Percentiles rank a stretch among this genome's conserved stretches.
Conservation (phyloP, 1,140 invertebrate genomes). For the Hyposmocoma kahamanoa region DNA sequence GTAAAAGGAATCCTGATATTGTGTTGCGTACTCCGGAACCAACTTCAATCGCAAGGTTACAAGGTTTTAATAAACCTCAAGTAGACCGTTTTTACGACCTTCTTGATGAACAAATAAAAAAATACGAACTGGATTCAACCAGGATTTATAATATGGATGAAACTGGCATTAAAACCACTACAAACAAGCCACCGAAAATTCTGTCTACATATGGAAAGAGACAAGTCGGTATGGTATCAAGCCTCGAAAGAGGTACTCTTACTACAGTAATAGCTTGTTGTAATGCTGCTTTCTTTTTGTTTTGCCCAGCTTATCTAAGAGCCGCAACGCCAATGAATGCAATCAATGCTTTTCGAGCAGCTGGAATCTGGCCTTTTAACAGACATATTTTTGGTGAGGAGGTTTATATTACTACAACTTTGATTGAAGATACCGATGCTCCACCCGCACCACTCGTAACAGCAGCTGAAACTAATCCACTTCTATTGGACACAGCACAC, state of each 20-base stretch:
- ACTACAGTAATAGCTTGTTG: too few relatives aligned
- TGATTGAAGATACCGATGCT: conserved; percentile 5
- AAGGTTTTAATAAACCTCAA: too few relatives aligned
- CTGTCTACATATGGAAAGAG: conserved; percentile 28
- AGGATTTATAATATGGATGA: conserved; percentile 46
- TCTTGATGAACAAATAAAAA: conserved; percentile 9
- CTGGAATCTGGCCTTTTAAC: conserved; percentile 13
- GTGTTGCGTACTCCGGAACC: too few relatives aligned
- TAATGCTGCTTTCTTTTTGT: conserved; percentile 1
- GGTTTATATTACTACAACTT: conserved; percentile 6
- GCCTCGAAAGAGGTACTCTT: too few relatives aligned
- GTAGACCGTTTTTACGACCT: conserved; percentile 19
- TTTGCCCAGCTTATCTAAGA: conserved; percentile 7
- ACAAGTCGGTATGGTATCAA: conserved; percentile 23
- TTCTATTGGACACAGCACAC: too few relatives aligned
- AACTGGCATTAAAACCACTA: conserved; percentile 36
- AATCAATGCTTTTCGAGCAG: conserved; percentile 9
- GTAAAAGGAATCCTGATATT: too few relatives aligned
- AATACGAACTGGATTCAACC: conserved; percentile 8
- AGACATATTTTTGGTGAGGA: conserved; percentile 10
- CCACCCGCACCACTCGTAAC: too few relatives aligned
- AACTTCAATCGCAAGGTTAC: too few relatives aligned
- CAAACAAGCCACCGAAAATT: conserved; percentile 34
- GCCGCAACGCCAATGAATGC: conserved; percentile 9
- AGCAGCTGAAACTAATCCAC: too few relatives aligned